Percentiles rank a stretch among this genome's conserved stretches.
Evolutionary conservation across 2,113 vertebrate species (phyloP).

Genomic region (Corythaixoides concolor): DNA sequence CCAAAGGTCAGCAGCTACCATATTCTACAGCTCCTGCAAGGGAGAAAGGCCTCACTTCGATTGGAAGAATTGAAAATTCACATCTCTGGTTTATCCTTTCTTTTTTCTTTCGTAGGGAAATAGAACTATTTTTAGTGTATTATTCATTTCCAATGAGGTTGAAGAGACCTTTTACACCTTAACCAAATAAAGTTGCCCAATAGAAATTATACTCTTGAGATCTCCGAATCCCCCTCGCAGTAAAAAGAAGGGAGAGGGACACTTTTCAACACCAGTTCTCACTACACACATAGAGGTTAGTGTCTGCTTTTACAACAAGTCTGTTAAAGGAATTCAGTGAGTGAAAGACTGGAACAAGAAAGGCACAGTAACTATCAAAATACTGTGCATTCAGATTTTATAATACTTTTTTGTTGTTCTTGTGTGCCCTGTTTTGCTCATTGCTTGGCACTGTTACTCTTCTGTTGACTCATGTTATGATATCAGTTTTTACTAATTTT

Average conservation of each 20-base stretch:
- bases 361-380: not conserved
- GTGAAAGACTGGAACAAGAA: not conserved
- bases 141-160: not conserved
- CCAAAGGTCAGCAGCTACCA: not conserved
- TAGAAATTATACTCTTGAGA: not conserved
- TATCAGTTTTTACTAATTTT: not conserved
- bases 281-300: not conserved
- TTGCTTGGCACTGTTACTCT: not conserved
- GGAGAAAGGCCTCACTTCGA: not conserved
- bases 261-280: not conserved
- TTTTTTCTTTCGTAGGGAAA: not conserved
- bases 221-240: not conserved
- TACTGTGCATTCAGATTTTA: not conserved
- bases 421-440: not conserved
- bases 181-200: not conserved
- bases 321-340: not conserved
- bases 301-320: not conserved
- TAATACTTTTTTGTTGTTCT: not conserved
- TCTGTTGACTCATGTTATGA: not conserved
- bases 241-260: not conserved
- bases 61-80: not conserved
- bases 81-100: not conserved
- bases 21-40: not conserved
- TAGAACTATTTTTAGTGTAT: not conserved
- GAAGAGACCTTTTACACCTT: not conserved